phyloP scores from a whole-genome alignment of 2,888 invertebrate genomes.

The Norana najaformis region DNA sequence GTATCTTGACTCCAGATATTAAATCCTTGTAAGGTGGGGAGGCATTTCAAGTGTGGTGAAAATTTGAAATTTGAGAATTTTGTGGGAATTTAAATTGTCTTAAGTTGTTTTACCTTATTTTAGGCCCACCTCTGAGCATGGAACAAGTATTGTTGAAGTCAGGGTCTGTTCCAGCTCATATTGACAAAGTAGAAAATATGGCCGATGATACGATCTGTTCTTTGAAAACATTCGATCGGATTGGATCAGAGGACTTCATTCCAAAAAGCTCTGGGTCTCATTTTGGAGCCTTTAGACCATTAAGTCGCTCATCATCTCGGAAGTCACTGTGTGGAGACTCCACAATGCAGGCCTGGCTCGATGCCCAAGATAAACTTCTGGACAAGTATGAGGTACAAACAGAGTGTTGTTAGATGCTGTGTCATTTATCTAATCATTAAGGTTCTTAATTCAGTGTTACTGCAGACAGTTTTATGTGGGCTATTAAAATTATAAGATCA shows the following conservation, averaged over 20 bases:
- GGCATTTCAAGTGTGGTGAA: not conserved
- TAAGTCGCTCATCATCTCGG: constrained; percentile 15
- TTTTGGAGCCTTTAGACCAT: not conserved
- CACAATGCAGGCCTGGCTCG: constrained; percentile 26
- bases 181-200: not conserved
- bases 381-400: not conserved
- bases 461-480: too few relatives aligned
- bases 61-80: not conserved
- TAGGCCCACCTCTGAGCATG: not conserved
- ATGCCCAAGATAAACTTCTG: constrained; percentile 9
- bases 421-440: too few relatives aligned
- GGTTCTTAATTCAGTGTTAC: too few relatives aligned
- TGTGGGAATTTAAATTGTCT: not conserved
- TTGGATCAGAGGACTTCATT: not conserved
- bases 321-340: not conserved
- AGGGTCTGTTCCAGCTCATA: constrained; percentile 6
- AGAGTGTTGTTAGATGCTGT: not conserved
- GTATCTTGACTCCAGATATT: too few relatives aligned
- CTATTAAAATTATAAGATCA: too few relatives aligned
- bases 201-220: constrained; percentile 65
- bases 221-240: constrained; percentile 31
- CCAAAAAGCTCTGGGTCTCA: not conserved
- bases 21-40: not conserved
- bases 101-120: not conserved
- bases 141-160: constrained; percentile 6